Percentiles rank a stretch among this genome's conserved stretches.
Evolutionary conservation across 1,140 invertebrate genomes (phyloP).

Genomic region (Macrosteles quadrilineatus): DNA sequence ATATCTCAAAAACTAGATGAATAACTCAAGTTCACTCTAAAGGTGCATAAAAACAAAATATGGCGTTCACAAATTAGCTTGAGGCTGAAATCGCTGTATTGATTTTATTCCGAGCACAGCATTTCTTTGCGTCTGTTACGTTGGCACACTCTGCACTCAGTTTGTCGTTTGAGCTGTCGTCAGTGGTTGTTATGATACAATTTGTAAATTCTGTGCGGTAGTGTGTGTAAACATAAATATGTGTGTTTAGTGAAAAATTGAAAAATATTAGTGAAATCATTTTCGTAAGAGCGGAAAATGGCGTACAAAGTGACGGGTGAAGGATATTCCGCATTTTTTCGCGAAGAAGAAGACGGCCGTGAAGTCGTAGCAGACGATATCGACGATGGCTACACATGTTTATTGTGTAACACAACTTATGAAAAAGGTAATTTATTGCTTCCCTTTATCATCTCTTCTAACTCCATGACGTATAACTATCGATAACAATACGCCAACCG

Average conservation of each 20-base stretch:
- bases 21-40: no score
- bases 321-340: constrained; percentile 37
- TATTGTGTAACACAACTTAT: constrained; percentile 38
- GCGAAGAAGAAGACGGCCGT: constrained; percentile 37
- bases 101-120: background rate
- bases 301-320: constrained; percentile 36
- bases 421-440: constrained; percentile 37
- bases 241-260: background rate
- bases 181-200: background rate
- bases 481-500: no score
- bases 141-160: background rate
- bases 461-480: no score
- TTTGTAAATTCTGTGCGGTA: background rate
- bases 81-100: background rate
- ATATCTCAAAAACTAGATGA: no score
- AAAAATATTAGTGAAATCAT: background rate
- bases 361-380: constrained; percentile 34
- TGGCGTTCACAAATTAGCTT: no score
- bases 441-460: no score
- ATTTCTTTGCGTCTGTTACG: background rate
- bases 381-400: constrained; percentile 39
- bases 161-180: constrained; percentile 12
- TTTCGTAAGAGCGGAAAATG: constrained; percentile 22
- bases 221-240: background rate
- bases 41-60: no score